phyloP scores from a whole-genome alignment of 2,888 invertebrate species.

The Chironomus tentans region DNA sequence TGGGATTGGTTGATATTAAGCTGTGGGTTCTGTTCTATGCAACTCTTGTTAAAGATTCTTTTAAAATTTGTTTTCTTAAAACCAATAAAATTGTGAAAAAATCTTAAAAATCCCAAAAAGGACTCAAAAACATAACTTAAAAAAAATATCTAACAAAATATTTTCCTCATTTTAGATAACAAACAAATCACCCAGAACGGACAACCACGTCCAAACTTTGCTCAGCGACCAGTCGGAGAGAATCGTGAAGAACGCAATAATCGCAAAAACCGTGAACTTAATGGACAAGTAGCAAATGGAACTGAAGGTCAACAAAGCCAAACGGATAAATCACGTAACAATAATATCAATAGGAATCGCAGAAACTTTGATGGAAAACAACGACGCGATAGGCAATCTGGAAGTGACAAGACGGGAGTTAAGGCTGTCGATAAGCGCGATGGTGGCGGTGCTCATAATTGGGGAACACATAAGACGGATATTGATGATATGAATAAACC shows the following conservation, averaged over 20 bases:
- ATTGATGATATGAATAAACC: constrained; percentile 51
- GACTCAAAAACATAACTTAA: background rate
- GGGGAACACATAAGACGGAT: constrained; percentile 90
- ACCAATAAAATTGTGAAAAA: too few relatives aligned
- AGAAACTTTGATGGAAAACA: constrained; percentile 37
- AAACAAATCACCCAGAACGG: background rate
- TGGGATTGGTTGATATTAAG: too few relatives aligned
- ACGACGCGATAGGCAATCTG: constrained; percentile 84
- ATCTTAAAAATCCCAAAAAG: too few relatives aligned
- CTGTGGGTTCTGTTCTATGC: too few relatives aligned
- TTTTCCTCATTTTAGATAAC: background rate
- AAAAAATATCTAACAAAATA: background rate
- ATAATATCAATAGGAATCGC: constrained; percentile 28
- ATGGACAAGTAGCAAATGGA: constrained; percentile 34
- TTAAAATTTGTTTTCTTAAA: too few relatives aligned
- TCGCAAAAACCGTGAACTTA: constrained; percentile 55
- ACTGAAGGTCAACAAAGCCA: constrained; percentile 35
- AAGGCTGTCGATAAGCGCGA: constrained; percentile 91
- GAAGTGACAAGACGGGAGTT: constrained; percentile 89
- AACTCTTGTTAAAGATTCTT: too few relatives aligned
- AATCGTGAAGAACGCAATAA: constrained; percentile 66
- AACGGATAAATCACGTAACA: constrained; percentile 36
- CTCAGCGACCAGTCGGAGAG: background rate
- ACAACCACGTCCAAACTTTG: background rate
- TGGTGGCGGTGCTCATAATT: constrained; percentile 90